These are phyloP conservation scores for Indri indri DNA, from an alignment of 2,113 vertebrate species.

Conservation along the genomic window DNA sequence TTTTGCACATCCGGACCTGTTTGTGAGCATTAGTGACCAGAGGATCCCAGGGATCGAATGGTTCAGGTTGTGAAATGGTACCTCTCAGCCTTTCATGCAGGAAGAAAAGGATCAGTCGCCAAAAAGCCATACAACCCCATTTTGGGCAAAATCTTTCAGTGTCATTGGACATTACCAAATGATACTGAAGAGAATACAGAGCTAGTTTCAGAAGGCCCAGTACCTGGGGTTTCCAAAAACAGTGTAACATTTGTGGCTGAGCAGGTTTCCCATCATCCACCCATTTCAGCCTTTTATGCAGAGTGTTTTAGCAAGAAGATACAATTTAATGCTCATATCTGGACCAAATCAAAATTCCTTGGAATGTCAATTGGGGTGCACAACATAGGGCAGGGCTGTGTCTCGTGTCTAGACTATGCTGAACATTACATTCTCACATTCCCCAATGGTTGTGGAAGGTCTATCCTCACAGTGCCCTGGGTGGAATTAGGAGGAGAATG, in stretches of 20 bases:
- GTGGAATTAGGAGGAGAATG: slow-evolving; percentile 99
- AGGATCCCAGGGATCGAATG: slow-evolving; percentile 95
- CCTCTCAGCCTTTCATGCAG: slow-evolving; percentile 99
- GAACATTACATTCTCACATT: slow-evolving; percentile 99
- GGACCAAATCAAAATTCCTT: slow-evolving; percentile 99
- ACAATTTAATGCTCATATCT: slow-evolving; percentile 99
- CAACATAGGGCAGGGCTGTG: slow-evolving; percentile 99
- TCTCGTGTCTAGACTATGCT: slow-evolving; percentile 96
- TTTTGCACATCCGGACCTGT: slow-evolving; percentile 98
- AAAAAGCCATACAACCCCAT: slow-evolving; percentile 99
- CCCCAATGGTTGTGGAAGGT: slow-evolving; percentile 98
- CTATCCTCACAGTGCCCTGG: slow-evolving; percentile 99
- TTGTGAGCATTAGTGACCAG: slow-evolving; percentile 98
- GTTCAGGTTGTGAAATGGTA: slow-evolving; percentile 98
- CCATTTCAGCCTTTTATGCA: slow-evolving; percentile 99
- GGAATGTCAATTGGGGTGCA: slow-evolving; percentile 99
- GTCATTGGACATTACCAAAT: slow-evolving; percentile 94
- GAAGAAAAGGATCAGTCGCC: slow-evolving; percentile 97
- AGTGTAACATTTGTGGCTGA: slow-evolving; percentile 97
- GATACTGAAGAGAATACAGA: slow-evolving; percentile 91
- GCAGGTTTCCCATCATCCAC: slow-evolving; percentile 99
- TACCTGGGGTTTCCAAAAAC: slow-evolving; percentile 92
- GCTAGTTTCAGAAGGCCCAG: slow-evolving; percentile 93
- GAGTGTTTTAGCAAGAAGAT: slow-evolving; percentile 97
- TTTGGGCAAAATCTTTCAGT: slow-evolving; percentile 97